Evolutionary conservation across 2,888 invertebrate genomes (phyloP), one percentile per base, ranked within the genome.

Genomic region (Erannis defoliaria): DNA sequence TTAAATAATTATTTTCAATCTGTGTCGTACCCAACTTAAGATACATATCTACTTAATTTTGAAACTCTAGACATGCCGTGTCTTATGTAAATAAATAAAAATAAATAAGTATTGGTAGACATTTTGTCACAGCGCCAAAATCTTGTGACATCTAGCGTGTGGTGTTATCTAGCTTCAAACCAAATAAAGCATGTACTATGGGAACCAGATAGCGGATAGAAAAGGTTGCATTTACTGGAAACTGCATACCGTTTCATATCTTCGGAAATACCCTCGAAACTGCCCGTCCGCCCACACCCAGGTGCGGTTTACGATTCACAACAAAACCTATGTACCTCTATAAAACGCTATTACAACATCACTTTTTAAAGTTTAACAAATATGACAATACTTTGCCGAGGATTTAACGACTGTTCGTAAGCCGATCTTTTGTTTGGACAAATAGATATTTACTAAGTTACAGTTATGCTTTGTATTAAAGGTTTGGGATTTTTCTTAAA

Each of bases 291-390:
- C 83, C 86, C 83, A 85, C 87, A 83, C 81, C 74, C 79, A 74
- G 77, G 80, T 79, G 76, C 64, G 67, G 68, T 81, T 87, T 88
- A 89, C 78, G 84, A 85, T 75, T 72, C 67, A 76, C 74, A 80
- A 86, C 83, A 84, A 84, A 82, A 84, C 75, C 73, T 65, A 70
- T 21, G 21, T 42, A 42, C 75, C 73, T 78, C 76, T 77, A 85
- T 85, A 86, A 86, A 86, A 84, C 77, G 82, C 80, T 77, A 79
- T 76, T 67, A 81, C 77, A 78, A 77, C 71, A 66, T 54, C 73
- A 67, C 65, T 70, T 77, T 77, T 68, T 59, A 64, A 62, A 54
- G 54, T 63, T 63, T 56, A 69, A 70, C 57, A 59, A 61, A 66
- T 59, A 62, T 64, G 55, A 67, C 65, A 66, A 64, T 62, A 64